Evolutionary conservation across 2,797 vertebrate species (phyloP).

Genomic region (Tokudaia muenninki): DNA sequence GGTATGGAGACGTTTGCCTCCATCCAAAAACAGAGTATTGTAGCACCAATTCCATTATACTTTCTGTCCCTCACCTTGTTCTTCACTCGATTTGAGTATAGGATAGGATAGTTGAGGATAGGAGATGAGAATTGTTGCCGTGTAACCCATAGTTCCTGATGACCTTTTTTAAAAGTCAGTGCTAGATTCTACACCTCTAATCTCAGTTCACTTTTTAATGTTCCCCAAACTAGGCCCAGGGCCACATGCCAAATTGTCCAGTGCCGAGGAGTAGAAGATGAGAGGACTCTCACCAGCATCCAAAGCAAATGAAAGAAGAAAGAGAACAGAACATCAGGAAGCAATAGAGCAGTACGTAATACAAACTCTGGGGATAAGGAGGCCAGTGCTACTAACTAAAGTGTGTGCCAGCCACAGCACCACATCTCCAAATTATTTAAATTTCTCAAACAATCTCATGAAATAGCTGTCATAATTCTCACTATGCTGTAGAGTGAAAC

Average conservation of each 20-base stretch:
- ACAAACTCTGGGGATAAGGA: slow-evolving; percentile 9
- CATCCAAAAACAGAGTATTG: slow-evolving; percentile 37
- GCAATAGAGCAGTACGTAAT: neutral
- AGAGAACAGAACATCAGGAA: slow-evolving; percentile 13
- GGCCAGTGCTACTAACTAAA: slow-evolving; percentile 20
- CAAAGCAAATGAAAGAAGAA: slow-evolving; percentile 38
- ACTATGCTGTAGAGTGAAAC: neutral
- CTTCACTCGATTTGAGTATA: neutral
- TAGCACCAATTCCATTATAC: neutral
- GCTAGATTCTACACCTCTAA: slow-evolving; percentile 62
- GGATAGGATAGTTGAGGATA: too few relatives aligned
- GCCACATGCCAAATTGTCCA: neutral
- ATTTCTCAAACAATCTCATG: slow-evolving; percentile 39
- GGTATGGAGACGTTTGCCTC: neutral
- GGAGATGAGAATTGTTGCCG: slow-evolving; percentile 55
- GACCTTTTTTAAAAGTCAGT: slow-evolving; percentile 48
- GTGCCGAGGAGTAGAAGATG: neutral
- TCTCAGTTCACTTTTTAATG: slow-evolving; percentile 58
- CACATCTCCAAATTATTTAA: slow-evolving; percentile 17
- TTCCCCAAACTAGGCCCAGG: slow-evolving; percentile 40
- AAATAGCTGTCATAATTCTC: slow-evolving; percentile 20
- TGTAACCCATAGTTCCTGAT: slow-evolving; percentile 35
- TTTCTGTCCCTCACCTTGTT: neutral
- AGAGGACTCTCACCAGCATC: neutral
- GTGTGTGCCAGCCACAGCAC: neutral